Evolutionary conservation across 2,888 invertebrate species (phyloP), one percentile per base, ranked within the genome.

Genomic region (Tricholauxania praeusta): DNA sequence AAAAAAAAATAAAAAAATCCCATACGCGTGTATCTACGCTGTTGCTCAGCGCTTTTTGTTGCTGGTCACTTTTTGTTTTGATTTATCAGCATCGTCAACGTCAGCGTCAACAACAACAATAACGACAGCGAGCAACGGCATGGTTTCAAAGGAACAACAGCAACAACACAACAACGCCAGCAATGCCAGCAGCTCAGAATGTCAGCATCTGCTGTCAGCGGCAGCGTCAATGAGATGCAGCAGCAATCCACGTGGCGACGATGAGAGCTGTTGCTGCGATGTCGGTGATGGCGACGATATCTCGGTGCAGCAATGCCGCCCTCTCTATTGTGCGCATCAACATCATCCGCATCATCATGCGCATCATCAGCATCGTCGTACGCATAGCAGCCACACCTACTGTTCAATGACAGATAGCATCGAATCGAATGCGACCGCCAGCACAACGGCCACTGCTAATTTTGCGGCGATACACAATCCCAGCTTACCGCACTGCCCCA

Each of bases 331-430:
- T 55, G 22, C n/a, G 12, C 15, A 55, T 55, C n/a, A 55, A 12
- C 32, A 32, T 3, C 32, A 32, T 5, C 32, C 3, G 10, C 39
- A 12, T 39, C 8, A 7, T 0, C 39, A 39, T 39, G 10, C 7
- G 5, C 39, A 39, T 39, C 39, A 39, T 1, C 39, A 39, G 10
- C 55, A 64, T 48, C 71, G 57, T 52, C 66, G 47, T 49, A 47
- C 65, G 52, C 69, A 64, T 51, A 51, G 70, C 55, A 22, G 60
- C 62, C 53, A 47, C 70, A 63, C 62, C 53, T 48, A 15, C 14
- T 19, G 22, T 19, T 62, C 72, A 49, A 59, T 55, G 52, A 63
- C 70, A 47, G 57, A 57, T 48, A 67, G 67, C 67, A 47, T 63
- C 12, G 47, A 19, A 47, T 47, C 19, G 14, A n/a, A 52, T n/a